Conservation (phyloP, 2,113 vertebrate species). For the Muntiacus reevesi region DNA sequence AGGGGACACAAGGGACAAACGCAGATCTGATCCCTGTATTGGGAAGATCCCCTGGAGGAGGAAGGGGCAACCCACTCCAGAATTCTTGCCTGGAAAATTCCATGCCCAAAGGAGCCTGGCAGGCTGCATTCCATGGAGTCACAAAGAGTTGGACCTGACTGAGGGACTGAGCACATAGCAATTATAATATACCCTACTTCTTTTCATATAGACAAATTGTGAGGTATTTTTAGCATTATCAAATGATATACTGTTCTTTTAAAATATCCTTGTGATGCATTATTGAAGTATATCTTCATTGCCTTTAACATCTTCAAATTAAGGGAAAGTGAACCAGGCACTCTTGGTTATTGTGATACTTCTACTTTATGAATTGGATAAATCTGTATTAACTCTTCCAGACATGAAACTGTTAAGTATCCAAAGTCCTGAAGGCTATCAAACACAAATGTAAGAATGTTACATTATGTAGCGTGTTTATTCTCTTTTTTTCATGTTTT, state of each 20-base stretch:
- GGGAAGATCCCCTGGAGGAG: not conserved
- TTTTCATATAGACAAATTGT: not conserved
- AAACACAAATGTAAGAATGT: not conserved
- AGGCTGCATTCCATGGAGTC: not conserved
- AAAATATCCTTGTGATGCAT: not conserved
- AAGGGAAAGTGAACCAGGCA: not conserved
- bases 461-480: not conserved
- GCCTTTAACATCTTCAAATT: not conserved
- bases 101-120: not conserved
- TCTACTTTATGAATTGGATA: not conserved
- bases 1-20: accelerated
- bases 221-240: not conserved
- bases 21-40: not conserved
- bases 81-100: not conserved
- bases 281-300: not conserved
- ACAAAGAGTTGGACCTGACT: not conserved
- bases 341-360: not conserved
- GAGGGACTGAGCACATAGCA: not conserved
- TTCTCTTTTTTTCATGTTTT: not conserved
- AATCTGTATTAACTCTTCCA: not conserved
- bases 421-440: not conserved
- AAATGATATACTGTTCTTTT: not conserved
- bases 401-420: not conserved
- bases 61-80: not conserved
- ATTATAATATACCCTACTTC: not conserved